phyloP scores from a whole-genome alignment of 1,140 invertebrate genomes.

The Nebria ingens region DNA sequence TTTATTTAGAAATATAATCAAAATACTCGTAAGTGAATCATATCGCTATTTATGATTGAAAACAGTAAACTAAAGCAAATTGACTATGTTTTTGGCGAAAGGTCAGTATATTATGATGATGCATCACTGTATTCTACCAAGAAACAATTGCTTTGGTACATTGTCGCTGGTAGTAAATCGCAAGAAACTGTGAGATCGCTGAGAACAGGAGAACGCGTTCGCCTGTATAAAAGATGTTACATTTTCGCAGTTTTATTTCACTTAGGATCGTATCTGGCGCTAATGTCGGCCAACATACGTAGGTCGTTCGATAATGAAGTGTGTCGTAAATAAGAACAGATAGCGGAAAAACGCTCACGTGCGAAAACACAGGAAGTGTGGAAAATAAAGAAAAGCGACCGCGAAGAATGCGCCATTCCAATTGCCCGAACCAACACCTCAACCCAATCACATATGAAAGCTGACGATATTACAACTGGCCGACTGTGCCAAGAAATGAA shows the following conservation, averaged over 20 bases:
- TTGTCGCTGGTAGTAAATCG: not conserved
- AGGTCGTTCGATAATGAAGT: constrained; percentile 15
- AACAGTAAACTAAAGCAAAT: no score
- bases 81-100: no score
- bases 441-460: no score
- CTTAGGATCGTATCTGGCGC: constrained; percentile 15
- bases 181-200: not conserved
- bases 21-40: no score
- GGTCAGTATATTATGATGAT: no score
- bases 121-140: no score
- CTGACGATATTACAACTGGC: not conserved
- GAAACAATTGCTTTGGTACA: not conserved
- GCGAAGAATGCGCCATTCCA: constrained; percentile 11
- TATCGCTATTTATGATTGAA: no score
- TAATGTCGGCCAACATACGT: constrained; percentile 13
- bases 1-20: no score
- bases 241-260: not conserved
- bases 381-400: constrained; percentile 15
- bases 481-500: not conserved
- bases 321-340: constrained; percentile 17
- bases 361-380: constrained; percentile 16
- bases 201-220: no score
- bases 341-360: constrained; percentile 16
- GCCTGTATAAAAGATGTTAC: not conserved
- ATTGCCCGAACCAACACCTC: no score